Evolutionary conservation across 2,113 vertebrate species (phyloP), one percentile per base, ranked within the genome.

Genomic region (Daphoenositta chrysoptera): DNA sequence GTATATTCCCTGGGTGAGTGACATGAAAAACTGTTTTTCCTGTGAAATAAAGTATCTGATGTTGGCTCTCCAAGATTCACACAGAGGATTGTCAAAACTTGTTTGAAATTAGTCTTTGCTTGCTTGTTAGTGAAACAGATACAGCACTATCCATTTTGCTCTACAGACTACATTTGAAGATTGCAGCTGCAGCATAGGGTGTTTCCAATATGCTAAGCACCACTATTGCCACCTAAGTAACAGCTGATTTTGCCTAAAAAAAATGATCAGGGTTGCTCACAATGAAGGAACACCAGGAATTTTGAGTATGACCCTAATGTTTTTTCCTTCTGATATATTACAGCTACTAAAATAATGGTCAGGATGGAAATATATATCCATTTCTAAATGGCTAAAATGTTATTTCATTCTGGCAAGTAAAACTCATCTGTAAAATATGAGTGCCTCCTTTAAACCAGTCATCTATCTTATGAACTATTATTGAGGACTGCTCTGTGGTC

Each of bases 341-440:
- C 8, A 88, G 15, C 11, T 37, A 60, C 20, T 44, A 64, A 89
- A 89, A 60, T 18, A 66, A 48, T 66, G 17, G 26, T 30, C 40
- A 78, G 42, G 33, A 28, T 73, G 30, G 23, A 91, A 94, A 40
- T 2, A 7, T 2, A 0, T 5, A 20, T 20, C 23, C 20, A 2
- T 33, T 73, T 65, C 47, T 26, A 53, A 77, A 50, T 31, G 9
- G 15, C 24, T 73, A 71, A 44, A 79, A 26, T 1, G 53, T 39
- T 14, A 7, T 28, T 81, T 80, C 75, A 48, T 39, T 57, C 23
- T n/a, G 7, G 5, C 28, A n/a, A 51, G 19, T 71, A 60, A 76
- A 80, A 60, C 12, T 75, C 2, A 2, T 27, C 33, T 9, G 2
- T 22, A 82, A 61, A 35, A 37, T 4, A 11, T 0, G 0, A 70